Base-by-base conservation (phyloP, 2,113 vertebrate species). In the Tiliqua scincoides region DNA sequence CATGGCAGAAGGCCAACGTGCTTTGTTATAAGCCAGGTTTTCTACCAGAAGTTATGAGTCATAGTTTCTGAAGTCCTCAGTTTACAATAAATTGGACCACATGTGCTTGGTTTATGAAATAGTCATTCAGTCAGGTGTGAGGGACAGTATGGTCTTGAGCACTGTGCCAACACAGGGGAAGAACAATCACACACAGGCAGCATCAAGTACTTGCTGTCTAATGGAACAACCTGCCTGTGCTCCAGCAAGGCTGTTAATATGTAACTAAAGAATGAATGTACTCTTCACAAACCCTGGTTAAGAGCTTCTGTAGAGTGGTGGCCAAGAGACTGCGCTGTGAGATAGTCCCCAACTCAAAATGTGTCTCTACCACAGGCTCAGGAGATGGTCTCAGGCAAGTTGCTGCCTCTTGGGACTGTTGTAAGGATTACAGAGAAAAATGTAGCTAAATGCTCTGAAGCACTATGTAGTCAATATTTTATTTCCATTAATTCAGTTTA, bases 21-120 rank as follows among this genome's bases (percentile, higher is more conserved):
- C 30, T 70, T 74, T 11, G 65, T 68, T 43, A n/a, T 32, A 72
- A 72, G 81, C 32, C 27, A 27, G 9, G 68, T 40, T 61, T 72
- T 83, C 67, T 79, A 32, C 8, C 27, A 68, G n/a, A 40, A n/a
- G 59, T 48, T 25, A 63, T 80, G 85, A 80, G 77, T 65, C 78
- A 80, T 74, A 17, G 21, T 80, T 85, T 65, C 77, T 52, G 63
- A 35, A 27, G 43, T 80, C 37, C 57, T 86, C 63, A 68, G 62
- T 80, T 73, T 86, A 73, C 59, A 71, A 59, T 43, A 79, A 86
- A 77, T 37, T 30, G 14, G 77, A 35, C 57, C 25, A 79, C 85
- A 80, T 23, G 43, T 25, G 52, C 68, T 72, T 80, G 37, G 77
- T 57, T 86, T 80, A 79, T 63, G 85, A 79, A 80, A 78, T 48